phyloP scores from a whole-genome alignment of 2,888 invertebrate genomes.

The Eucera pruinosa region DNA sequence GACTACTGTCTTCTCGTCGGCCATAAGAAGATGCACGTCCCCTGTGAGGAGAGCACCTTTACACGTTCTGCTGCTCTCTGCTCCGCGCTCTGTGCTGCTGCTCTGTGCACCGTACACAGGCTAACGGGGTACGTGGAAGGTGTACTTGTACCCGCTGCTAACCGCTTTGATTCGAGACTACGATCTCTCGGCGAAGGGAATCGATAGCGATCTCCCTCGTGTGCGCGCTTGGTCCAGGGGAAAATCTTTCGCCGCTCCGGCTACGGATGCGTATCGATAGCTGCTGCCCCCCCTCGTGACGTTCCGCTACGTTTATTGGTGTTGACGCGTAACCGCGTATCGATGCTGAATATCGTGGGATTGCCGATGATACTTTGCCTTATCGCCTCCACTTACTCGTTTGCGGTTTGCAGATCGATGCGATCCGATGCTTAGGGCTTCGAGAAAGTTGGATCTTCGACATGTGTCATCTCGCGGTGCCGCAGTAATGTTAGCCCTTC shows the following conservation, averaged over 20 bases:
- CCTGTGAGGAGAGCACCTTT: slow-evolving; percentile 43
- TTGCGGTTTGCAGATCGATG: background rate
- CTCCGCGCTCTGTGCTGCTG: background rate
- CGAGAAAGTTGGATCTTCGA: background rate
- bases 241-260: slow-evolving; percentile 11
- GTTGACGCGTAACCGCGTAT: slow-evolving; percentile 47
- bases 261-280: slow-evolving; percentile 25
- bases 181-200: slow-evolving; percentile 38
- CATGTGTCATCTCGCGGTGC: background rate
- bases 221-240: background rate
- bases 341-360: slow-evolving; percentile 48
- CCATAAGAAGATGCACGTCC: slow-evolving; percentile 70
- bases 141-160: slow-evolving; percentile 48
- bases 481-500: background rate
- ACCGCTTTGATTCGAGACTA: slow-evolving; percentile 61
- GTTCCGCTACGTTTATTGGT: slow-evolving; percentile 42
- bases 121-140: too few species aligned
- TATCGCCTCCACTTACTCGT: background rate
- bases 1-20: slow-evolving; percentile 72
- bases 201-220: slow-evolving; percentile 44
- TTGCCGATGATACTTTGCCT: slow-evolving; percentile 12
- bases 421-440: background rate
- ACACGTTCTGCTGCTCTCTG: slow-evolving; percentile 36
- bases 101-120: background rate
- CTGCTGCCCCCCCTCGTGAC: slow-evolving; percentile 13